Base-by-base conservation (phyloP, 2,113 vertebrate genomes). In the Aegotheles bennettii region DNA sequence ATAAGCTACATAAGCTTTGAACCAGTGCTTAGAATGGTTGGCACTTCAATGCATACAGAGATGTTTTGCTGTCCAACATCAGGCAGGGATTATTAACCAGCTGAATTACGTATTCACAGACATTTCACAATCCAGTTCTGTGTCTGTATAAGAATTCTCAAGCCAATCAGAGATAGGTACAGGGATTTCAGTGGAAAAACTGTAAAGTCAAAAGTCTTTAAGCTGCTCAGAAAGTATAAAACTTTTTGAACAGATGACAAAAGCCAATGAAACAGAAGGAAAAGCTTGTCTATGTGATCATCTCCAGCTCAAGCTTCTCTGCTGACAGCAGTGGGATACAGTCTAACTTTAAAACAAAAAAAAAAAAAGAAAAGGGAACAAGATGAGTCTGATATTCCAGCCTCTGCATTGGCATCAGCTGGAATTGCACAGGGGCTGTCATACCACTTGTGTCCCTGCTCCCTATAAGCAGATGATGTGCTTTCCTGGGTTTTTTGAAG, bases 241-340 rank as follows among this genome's bases (percentile, higher is more conserved):
- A 73, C 31, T n/a, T 87, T 53, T 43, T 64, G 16, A 89, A 79
- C 6, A 64, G 38, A 47, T 25, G 7, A 68, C 35, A 35, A 50
- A 84, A 42, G 26, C 14, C 51, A 74, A 13, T 35, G 26, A 83
- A 84, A 86, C 12, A 77, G 33, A 90, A 92, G 54, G 14, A 74
- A 14, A 75, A n/a, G 10, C 29, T 78, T 59, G 21, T 43, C 51
- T 67, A 24, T 11, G 47, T 38, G 45, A 69, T 25, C 17, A 53
- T 26, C 43, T 69, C 33, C 35, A 47, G 9, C 7, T 67, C 56
- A 75, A 80, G 50, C 7, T 90, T 68, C 47, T 75, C 36, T 67
- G 50, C 70, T 74, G 33, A 57, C 7, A 10, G 19, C 13, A 36
- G 56, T 0, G 0, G 17, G 7, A 15, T 31, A 42, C 50, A 50